These are phyloP conservation scores for Drosophila ohnishii DNA, from an alignment of 1,140 invertebrate genomes.

Conservation along the genomic window DNA sequence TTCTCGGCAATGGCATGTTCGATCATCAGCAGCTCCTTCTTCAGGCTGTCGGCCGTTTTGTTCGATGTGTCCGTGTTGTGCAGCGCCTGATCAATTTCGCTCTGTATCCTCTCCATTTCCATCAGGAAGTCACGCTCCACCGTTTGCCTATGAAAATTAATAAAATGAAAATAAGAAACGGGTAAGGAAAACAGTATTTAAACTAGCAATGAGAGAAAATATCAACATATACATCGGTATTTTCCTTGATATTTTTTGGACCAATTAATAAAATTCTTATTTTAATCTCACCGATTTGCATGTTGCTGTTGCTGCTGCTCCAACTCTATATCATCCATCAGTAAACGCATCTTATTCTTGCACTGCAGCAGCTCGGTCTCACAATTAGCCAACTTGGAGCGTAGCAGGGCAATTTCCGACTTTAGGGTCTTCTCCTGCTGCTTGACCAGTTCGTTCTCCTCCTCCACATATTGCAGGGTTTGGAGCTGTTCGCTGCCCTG, in stretches of 20 bases:
- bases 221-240: too few species aligned
- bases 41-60: constrained; percentile 91
- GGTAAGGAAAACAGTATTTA: background rate
- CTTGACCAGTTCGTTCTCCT: constrained; percentile 93
- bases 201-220: background rate
- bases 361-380: constrained; percentile 94
- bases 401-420: constrained; percentile 91
- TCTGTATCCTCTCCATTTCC: constrained; percentile 92
- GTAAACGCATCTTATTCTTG: constrained; percentile 92
- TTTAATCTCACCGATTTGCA: constrained; percentile 63
- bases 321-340: constrained; percentile 87
- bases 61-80: constrained; percentile 91
- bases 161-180: background rate
- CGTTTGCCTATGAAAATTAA: constrained; percentile 84
- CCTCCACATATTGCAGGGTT: constrained; percentile 90
- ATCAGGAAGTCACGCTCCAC: constrained; percentile 89
- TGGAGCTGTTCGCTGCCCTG: constrained; percentile 91
- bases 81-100: constrained; percentile 92
- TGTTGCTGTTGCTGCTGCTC: constrained; percentile 82
- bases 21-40: constrained; percentile 89
- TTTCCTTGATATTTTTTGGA: too few species aligned
- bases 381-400: constrained; percentile 93
- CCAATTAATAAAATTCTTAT: too few species aligned
- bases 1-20: constrained; percentile 92
- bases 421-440: constrained; percentile 94